A percentile compares a stretch with the other conserved stretches of the same genome.
Evolutionary conservation across 2,797 vertebrate genomes (phyloP).

Genomic region (Scomberomorus guttatus): DNA sequence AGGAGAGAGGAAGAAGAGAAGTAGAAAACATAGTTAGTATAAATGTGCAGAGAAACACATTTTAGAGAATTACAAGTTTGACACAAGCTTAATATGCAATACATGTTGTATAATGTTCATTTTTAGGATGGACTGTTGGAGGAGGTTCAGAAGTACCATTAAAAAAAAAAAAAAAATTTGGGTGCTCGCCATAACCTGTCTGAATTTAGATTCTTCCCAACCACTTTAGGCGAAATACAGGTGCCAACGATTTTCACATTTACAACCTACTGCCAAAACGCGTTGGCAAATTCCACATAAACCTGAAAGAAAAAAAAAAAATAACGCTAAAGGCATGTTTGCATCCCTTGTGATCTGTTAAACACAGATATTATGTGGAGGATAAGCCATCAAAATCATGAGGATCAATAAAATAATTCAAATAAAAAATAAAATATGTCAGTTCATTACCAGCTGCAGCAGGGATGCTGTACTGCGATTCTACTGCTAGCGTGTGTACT

Average conservation of each 20-base stretch:
- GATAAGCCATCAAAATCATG: not conserved
- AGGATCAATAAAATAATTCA: not conserved
- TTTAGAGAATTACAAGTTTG: not conserved
- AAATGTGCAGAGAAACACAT: too few species aligned
- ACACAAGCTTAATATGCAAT: not conserved
- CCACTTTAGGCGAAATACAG: constrained; percentile 37
- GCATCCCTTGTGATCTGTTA: constrained; percentile 1
- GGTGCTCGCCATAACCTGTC: constrained; percentile 40
- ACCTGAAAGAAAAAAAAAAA: not conserved
- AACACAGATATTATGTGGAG: not conserved
- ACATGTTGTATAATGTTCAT: not conserved
- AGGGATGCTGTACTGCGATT: not conserved
- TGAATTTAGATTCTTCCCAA: constrained; percentile 43
- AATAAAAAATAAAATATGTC: not conserved
- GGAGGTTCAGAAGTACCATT: not conserved
- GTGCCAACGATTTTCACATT: constrained; percentile 33
- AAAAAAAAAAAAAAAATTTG: constrained; percentile 28
- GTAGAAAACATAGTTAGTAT: too few species aligned
- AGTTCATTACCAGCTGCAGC: not conserved
- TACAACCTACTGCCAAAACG: constrained; percentile 36
- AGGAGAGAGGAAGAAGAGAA: too few species aligned
- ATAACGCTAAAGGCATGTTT: not conserved
- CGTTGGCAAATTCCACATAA: constrained; percentile 4
- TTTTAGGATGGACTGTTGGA: not conserved
- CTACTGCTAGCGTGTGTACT: not conserved